Percentiles rank a stretch among this genome's conserved stretches.
These are phyloP conservation scores for Lacanobia oleracea DNA, from an alignment of 2,888 invertebrate species.

Conservation along the genomic window DNA sequence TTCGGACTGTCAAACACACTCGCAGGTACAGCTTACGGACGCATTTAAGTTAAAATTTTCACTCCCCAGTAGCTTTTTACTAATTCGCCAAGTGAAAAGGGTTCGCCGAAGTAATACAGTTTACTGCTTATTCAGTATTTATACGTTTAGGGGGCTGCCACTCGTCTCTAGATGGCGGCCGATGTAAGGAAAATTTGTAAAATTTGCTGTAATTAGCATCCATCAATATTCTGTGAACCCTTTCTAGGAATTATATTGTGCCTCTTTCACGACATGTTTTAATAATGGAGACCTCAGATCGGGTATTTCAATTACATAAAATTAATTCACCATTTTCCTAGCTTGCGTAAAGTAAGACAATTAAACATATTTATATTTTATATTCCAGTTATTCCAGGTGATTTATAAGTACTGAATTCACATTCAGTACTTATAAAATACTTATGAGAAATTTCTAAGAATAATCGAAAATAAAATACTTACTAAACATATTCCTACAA, in stretches of 20 bases:
- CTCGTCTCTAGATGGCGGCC: slow-evolving; percentile 81
- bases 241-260: slow-evolving; percentile 42
- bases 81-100: slow-evolving; percentile 91
- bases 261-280: slow-evolving; percentile 42
- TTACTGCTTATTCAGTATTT: slow-evolving; percentile 91
- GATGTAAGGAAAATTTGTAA: slow-evolving; percentile 86
- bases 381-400: too few species aligned
- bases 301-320: neutral
- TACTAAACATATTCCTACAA: slow-evolving; percentile 61
- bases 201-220: slow-evolving; percentile 81
- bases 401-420: too few species aligned
- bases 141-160: slow-evolving; percentile 87
- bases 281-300: slow-evolving; percentile 19
- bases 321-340: slow-evolving; percentile 4
- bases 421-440: neutral
- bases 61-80: slow-evolving; percentile 91
- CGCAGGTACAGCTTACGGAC: slow-evolving; percentile 87
- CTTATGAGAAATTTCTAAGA: slow-evolving; percentile 15
- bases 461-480: slow-evolving; percentile 29
- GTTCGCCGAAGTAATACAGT: slow-evolving; percentile 90
- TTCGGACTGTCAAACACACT: slow-evolving; percentile 90
- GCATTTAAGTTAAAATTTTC: slow-evolving; percentile 90
- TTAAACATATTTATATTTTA: neutral
- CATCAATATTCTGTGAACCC: slow-evolving; percentile 62
- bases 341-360: neutral